phyloP scores from a whole-genome alignment of 2,888 invertebrate species.

The Apocheima hispidaria region DNA sequence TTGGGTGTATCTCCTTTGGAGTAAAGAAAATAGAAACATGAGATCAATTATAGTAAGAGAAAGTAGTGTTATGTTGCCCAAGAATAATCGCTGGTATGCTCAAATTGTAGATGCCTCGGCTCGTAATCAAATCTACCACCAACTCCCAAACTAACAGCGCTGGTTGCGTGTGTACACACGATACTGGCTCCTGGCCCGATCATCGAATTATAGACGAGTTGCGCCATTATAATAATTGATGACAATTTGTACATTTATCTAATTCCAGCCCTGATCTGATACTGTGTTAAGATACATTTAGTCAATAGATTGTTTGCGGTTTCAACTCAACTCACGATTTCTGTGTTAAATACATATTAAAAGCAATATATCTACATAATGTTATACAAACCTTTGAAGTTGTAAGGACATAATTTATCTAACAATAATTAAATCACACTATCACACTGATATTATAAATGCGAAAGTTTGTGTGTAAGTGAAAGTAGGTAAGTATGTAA shows the following conservation, averaged over 20 bases:
- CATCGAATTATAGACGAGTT: conserved; percentile 63
- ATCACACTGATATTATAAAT: not conserved
- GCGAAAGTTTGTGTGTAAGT: not conserved
- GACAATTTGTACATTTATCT: conserved; percentile 58
- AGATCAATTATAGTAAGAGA: too few relatives aligned
- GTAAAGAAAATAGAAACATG: too few relatives aligned
- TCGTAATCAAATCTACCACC: conserved; percentile 2
- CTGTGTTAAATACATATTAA: conserved; percentile 6
- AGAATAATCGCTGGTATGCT: not conserved
- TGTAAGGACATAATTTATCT: not conserved
- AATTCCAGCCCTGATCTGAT: conserved; percentile 41
- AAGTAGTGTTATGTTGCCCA: too few relatives aligned
- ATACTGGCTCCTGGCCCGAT: conserved; percentile 53
- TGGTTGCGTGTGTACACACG: conserved; percentile 59
- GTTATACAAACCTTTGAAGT: not conserved
- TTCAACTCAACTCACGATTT: conserved; percentile 17
- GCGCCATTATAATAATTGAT: conserved; percentile 66
- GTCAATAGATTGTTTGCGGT: conserved; percentile 5
- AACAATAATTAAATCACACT: too few relatives aligned
- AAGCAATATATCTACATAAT: not conserved
- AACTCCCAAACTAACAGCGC: conserved; percentile 20
- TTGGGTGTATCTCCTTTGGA: too few relatives aligned
- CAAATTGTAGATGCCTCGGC: not conserved
- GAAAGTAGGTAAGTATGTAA: too few relatives aligned
- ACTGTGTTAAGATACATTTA: conserved; percentile 23